Percentiles rank a stretch among this genome's conserved stretches.
Conservation (phyloP, 1,140 invertebrate genomes). For the Sweltsa coloradensis region DNA sequence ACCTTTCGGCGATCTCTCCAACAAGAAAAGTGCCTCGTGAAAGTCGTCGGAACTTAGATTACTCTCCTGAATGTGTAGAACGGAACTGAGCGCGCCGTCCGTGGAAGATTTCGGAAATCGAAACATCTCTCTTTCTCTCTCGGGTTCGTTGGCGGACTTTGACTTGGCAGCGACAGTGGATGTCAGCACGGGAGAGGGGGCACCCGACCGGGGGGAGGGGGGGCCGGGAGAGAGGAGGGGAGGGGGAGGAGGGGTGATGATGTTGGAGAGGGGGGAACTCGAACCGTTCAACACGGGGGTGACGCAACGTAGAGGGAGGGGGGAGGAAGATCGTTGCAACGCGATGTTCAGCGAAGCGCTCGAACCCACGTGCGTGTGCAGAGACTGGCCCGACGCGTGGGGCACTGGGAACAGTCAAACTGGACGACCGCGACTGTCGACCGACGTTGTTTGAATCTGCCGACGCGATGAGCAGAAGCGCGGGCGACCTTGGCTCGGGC, state of each 20-base stretch:
- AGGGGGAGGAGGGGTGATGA: conserved; percentile 9
- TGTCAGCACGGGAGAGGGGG: conserved; percentile 6
- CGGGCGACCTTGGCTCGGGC: conserved; percentile 36
- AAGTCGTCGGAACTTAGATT: conserved; percentile 47
- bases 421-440: conserved; percentile 33
- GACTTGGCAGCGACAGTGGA: conserved; percentile 22
- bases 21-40: conserved; percentile 42
- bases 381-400: no score
- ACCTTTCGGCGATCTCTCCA: conserved; percentile 37
- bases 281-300: conserved; percentile 1
- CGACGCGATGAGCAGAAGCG: conserved; percentile 22
- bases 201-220: conserved; percentile 4
- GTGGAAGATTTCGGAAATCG: conserved; percentile 43
- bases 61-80: conserved; percentile 43
- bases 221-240: conserved; percentile 5
- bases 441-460: conserved; percentile 18
- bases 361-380: no score
- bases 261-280: conserved; percentile 23
- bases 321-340: no score
- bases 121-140: conserved; percentile 38
- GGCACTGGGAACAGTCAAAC: conserved; percentile 33
- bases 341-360: no score
- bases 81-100: conserved; percentile 42
- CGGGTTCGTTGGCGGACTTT: conserved; percentile 38
- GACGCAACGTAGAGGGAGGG: conserved; percentile 25